Evolutionary conservation across 1,140 invertebrate genomes (phyloP).

Genomic region (Archivesica marissinica): DNA sequence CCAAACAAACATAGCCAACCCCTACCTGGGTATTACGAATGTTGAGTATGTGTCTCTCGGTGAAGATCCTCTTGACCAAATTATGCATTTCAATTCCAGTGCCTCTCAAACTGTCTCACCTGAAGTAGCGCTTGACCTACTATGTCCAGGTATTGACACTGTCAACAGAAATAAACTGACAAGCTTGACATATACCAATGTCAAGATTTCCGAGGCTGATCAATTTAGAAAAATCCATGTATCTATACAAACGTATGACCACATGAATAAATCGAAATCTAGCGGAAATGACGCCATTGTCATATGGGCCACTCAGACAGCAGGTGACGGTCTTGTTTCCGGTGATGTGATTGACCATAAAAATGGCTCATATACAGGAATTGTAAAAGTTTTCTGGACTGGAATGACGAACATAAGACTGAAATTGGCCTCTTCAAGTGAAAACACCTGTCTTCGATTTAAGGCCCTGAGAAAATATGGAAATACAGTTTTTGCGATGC

Average conservation of each 20-base stretch:
- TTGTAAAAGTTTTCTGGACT: conserved; percentile 31
- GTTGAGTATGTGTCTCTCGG: neutral
- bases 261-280: conserved; percentile 7
- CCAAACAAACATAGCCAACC: neutral
- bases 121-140: neutral
- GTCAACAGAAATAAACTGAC: neutral
- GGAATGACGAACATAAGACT: conserved; percentile 12
- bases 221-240: neutral
- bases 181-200: neutral
- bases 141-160: neutral
- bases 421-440: conserved; percentile 25
- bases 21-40: neutral
- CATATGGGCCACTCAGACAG: neutral
- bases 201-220: neutral
- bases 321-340: conserved; percentile 28
- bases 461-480: conserved; percentile 20
- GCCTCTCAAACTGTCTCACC: neutral
- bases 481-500: conserved; percentile 29
- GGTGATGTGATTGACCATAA: conserved; percentile 35
- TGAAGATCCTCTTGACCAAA: neutral
- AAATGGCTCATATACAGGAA: conserved; percentile 47
- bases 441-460: conserved; percentile 38
- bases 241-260: conserved; percentile 13
- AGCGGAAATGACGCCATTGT: conserved; percentile 27
- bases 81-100: neutral